Conservation (phyloP, 2,888 invertebrate species). For the Tromatobia lineatoria region DNA sequence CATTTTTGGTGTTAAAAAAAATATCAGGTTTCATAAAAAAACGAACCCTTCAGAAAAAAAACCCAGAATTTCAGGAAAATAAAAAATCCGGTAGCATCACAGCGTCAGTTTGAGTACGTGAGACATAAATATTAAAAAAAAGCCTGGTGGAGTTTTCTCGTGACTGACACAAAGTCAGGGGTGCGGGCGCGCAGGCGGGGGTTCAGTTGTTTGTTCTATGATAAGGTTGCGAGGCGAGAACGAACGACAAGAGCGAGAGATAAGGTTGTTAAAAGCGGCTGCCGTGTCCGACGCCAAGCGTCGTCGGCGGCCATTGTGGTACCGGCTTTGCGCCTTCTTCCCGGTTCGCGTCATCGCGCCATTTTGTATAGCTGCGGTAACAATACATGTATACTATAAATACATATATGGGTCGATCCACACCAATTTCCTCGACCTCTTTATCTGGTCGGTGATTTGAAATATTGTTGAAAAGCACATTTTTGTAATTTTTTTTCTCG, state of each 20-base stretch:
- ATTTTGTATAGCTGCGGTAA: slow-evolving; percentile 69
- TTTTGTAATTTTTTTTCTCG: too few relatives aligned
- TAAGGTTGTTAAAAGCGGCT: slow-evolving; percentile 66
- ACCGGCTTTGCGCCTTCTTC: slow-evolving; percentile 48
- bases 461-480: too few relatives aligned
- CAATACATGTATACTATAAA: slow-evolving; percentile 3
- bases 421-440: too few relatives aligned
- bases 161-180: slow-evolving; percentile 71
- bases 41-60: neutral
- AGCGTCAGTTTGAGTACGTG: neutral
- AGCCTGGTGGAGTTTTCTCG: slow-evolving; percentile 58
- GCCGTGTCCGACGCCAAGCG: slow-evolving; percentile 68
- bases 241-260: slow-evolving; percentile 65
- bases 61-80: neutral
- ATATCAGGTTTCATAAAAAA: neutral
- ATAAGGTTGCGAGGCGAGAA: slow-evolving; percentile 77
- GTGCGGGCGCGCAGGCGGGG: slow-evolving; percentile 55
- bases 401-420: slow-evolving; percentile 12
- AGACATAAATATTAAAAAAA: slow-evolving; percentile 34
- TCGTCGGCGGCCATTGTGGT: slow-evolving; percentile 69
- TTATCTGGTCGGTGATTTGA: too few relatives aligned
- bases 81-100: neutral
- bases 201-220: slow-evolving; percentile 80
- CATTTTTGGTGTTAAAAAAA: too few relatives aligned
- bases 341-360: slow-evolving; percentile 68